Conservation (phyloP, 2,797 vertebrate genomes). For the Cirrhinus molitorella region DNA sequence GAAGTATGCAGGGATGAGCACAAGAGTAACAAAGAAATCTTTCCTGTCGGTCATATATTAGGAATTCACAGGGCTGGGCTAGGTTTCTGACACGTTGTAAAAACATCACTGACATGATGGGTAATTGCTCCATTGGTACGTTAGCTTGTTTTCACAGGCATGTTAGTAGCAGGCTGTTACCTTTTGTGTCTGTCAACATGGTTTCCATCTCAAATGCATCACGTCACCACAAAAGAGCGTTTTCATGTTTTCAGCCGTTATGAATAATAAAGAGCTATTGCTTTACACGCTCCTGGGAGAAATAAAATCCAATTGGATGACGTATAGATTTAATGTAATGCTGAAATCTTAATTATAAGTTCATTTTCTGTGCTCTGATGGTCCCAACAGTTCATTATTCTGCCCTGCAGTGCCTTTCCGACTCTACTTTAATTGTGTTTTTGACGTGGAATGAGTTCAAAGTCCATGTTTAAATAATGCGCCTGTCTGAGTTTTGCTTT, state of each 20-base stretch:
- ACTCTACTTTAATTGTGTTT: slow-evolving; percentile 70
- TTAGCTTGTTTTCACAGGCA: slow-evolving; percentile 60
- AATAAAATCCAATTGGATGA: slow-evolving; percentile 72
- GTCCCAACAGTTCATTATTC: slow-evolving; percentile 65
- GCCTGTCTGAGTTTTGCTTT: slow-evolving; percentile 61
- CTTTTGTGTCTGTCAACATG: background rate
- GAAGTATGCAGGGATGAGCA: slow-evolving; percentile 60
- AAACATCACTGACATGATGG: slow-evolving; percentile 61
- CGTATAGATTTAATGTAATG: slow-evolving; percentile 76
- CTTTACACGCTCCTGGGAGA: slow-evolving; percentile 65
- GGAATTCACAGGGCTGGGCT: slow-evolving; percentile 53
- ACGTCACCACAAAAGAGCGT: background rate
- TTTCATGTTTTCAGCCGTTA: slow-evolving; percentile 25
- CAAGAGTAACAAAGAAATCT: slow-evolving; percentile 15
- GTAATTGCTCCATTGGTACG: slow-evolving; percentile 56
- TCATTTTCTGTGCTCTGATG: slow-evolving; percentile 66
- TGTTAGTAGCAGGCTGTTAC: slow-evolving; percentile 22
- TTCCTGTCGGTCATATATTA: slow-evolving; percentile 51
- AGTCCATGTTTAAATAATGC: slow-evolving; percentile 73
- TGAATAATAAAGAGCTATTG: slow-evolving; percentile 63
- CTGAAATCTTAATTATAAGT: slow-evolving; percentile 74
- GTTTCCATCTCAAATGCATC: slow-evolving; percentile 15
- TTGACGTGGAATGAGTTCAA: slow-evolving; percentile 67
- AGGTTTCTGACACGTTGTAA: slow-evolving; percentile 54
- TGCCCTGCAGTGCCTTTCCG: slow-evolving; percentile 63